Percentiles rank a stretch among this genome's conserved stretches.
phyloP scores from a whole-genome alignment of 2,888 invertebrate species.

The Epinotia ramella region DNA sequence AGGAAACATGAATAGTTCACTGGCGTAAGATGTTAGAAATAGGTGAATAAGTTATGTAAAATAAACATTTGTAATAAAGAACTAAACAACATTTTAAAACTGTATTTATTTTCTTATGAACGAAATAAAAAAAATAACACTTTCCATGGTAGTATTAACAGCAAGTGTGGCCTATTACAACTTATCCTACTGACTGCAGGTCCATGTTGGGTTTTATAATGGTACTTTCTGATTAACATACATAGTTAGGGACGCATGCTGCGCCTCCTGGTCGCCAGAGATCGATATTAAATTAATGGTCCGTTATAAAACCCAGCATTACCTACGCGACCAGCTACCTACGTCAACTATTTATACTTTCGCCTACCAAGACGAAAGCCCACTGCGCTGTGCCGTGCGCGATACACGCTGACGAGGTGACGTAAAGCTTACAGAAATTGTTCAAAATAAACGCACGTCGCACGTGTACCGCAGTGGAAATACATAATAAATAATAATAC shows the following conservation, averaged over 20 bases:
- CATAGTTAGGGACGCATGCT: background rate
- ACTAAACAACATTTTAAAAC: slow-evolving; percentile 29
- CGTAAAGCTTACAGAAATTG: no score
- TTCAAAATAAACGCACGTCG: no score
- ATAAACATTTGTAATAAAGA: slow-evolving; percentile 20
- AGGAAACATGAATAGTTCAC: background rate
- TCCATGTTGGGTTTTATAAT: background rate
- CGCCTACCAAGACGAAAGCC: background rate
- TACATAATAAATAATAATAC: no score
- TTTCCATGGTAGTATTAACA: slow-evolving; percentile 14
- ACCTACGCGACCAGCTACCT: background rate
- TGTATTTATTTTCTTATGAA: slow-evolving; percentile 32
- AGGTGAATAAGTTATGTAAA: slow-evolving; percentile 1
- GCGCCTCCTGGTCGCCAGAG: background rate
- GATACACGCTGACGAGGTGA: no score
- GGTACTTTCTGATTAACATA: slow-evolving; percentile 1
- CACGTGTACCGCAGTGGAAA: no score
- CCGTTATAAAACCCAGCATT: background rate
- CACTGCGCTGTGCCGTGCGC: background rate
- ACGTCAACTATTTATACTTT: background rate
- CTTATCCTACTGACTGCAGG: background rate
- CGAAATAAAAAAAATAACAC: slow-evolving; percentile 36
- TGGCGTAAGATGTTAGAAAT: background rate
- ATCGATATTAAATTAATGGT: background rate
- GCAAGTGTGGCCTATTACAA: background rate